Percentiles rank a stretch among this genome's conserved stretches.
Conservation (phyloP, 2,113 vertebrate genomes). For the Elephantulus edwardii region DNA sequence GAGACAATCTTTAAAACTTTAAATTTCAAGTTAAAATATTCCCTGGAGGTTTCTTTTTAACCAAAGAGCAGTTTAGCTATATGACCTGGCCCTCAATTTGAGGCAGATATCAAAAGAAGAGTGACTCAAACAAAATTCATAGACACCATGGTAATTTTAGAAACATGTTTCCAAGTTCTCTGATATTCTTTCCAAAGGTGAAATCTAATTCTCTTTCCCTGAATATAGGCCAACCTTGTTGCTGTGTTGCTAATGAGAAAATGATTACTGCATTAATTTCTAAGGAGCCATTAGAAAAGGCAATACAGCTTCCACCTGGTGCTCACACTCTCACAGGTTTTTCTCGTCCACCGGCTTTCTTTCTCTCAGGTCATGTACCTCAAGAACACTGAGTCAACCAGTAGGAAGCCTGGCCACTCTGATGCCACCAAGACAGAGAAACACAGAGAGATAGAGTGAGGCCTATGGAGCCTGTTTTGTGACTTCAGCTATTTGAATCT, state of each 20-base stretch:
- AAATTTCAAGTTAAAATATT: background rate
- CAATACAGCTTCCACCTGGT: background rate
- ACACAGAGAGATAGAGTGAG: background rate
- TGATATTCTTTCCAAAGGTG: background rate
- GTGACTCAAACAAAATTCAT: background rate
- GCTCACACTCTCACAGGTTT: background rate
- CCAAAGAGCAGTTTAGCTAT: background rate
- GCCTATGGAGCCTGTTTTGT: background rate
- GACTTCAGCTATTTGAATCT: background rate
- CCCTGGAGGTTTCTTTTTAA: background rate
- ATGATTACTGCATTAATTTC: background rate
- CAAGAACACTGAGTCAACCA: background rate
- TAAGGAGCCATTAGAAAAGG: background rate
- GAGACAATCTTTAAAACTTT: background rate
- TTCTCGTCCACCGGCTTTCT: background rate
- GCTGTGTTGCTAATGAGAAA: background rate
- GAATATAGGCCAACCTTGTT: background rate
- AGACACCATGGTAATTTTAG: background rate
- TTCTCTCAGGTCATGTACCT: background rate
- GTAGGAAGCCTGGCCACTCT: background rate
- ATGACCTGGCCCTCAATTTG: background rate
- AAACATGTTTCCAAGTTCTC: slow-evolving; percentile 1
- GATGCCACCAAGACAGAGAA: background rate
- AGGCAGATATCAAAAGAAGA: background rate
- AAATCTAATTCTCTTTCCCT: background rate